Evolutionary conservation across 2,113 vertebrate species (phyloP).

Genomic region (Gadus chalcogrammus): DNA sequence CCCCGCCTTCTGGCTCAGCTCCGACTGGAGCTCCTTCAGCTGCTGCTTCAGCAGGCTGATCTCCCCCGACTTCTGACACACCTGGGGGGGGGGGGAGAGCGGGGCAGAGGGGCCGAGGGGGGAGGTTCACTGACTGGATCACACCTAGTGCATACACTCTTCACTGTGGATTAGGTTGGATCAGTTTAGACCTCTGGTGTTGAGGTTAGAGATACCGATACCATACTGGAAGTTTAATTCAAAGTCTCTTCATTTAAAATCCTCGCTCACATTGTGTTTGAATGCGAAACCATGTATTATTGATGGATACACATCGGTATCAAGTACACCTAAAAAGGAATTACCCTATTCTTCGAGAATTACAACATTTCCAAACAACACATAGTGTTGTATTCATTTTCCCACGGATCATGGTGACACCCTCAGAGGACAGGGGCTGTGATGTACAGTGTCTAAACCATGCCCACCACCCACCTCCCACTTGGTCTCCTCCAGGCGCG

Average conservation of each 20-base stretch:
- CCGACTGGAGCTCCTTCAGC: conserved; percentile 90
- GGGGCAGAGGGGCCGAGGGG: not conserved
- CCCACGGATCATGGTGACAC: no score
- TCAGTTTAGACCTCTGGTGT: not conserved
- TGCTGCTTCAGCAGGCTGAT: conserved; percentile 98
- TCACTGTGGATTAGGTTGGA: not conserved
- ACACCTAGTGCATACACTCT: no score
- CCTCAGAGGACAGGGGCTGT: no score
- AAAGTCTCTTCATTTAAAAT: not conserved
- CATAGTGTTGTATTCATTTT: no score
- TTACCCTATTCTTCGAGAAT: no score
- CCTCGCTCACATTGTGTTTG: not conserved
- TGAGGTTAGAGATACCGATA: not conserved
- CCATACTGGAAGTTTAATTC: not conserved
- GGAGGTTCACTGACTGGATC: no score
- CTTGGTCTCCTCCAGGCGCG: conserved; percentile 94
- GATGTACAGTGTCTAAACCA: not conserved
- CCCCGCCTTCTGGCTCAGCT: conserved; percentile 84
- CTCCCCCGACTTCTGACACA: conserved; percentile 97
- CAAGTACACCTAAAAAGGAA: no score
- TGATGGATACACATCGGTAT: no score
- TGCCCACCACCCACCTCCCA: conserved; percentile 84
- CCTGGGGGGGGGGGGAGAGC: conserved; percentile 60
- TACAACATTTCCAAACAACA: no score
- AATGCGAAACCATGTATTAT: not conserved